Percentiles rank a stretch among this genome's conserved stretches.
Conservation (phyloP, 2,113 vertebrate genomes). For the Perccottus glenii region DNA sequence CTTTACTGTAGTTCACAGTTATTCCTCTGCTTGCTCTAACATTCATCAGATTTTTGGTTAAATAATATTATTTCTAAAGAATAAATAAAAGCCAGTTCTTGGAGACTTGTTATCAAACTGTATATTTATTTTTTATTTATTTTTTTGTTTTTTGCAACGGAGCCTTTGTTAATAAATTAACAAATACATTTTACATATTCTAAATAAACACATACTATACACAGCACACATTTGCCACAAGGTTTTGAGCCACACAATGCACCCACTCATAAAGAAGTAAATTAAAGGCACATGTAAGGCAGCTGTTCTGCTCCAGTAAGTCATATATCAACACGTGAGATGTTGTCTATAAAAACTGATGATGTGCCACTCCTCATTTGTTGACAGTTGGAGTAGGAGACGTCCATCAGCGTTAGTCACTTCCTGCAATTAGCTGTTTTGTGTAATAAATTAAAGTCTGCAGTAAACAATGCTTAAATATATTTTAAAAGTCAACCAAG, state of each 20-base stretch:
- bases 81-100: too few relatives aligned
- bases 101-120: too few relatives aligned
- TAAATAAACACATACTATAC: constrained; percentile 35
- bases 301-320: constrained; percentile 46
- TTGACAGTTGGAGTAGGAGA: constrained; percentile 11
- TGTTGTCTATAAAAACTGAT: constrained; percentile 40
- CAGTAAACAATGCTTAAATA: not conserved
- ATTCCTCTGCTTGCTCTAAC: too few relatives aligned
- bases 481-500: too few relatives aligned
- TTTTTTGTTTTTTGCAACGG: too few relatives aligned
- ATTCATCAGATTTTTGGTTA: too few relatives aligned
- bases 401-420: constrained; percentile 29
- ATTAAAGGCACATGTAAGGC: constrained; percentile 54
- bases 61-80: too few relatives aligned
- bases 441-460: constrained; percentile 4
- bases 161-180: not conserved
- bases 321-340: constrained; percentile 39
- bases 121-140: too few relatives aligned
- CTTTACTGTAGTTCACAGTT: too few relatives aligned
- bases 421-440: constrained; percentile 29
- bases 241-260: constrained; percentile 12
- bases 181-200: not conserved
- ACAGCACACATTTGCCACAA: constrained; percentile 13
- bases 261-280: constrained; percentile 25
- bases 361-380: constrained; percentile 36